Conservation (phyloP, 2,888 invertebrate genomes). For the Rhaphigaster nebulosa region DNA sequence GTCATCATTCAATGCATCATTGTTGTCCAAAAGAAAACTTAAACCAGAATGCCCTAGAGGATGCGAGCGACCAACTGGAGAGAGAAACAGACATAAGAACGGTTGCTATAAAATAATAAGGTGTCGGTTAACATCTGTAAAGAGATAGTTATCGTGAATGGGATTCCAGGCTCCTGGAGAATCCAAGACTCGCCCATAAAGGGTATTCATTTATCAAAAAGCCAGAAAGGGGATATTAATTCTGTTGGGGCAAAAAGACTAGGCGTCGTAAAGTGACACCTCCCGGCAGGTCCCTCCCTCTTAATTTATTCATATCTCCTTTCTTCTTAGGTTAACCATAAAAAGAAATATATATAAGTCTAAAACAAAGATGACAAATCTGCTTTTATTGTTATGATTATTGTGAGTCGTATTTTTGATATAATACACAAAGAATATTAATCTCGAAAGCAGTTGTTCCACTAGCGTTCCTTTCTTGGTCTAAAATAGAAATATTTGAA, state of each 20-base stretch:
- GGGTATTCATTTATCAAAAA: conserved; percentile 39
- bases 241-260: conserved; percentile 23
- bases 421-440: neutral
- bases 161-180: conserved; percentile 45
- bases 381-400: conserved; percentile 29
- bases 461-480: neutral
- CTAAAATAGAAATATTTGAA: neutral
- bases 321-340: neutral
- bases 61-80: neutral
- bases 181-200: conserved; percentile 22
- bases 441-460: neutral
- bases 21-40: neutral
- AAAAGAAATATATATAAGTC: conserved; percentile 33
- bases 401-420: neutral
- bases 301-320: conserved; percentile 40
- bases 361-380: conserved; percentile 35
- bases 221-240: conserved; percentile 44
- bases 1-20: neutral
- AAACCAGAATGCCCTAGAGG: neutral
- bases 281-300: neutral
- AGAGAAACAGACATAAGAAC: neutral
- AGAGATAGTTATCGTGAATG: conserved; percentile 13
- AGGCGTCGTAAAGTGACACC: conserved; percentile 45
- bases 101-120: conserved; percentile 28
- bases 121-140: conserved; percentile 44